Conservation (phyloP, 2,888 invertebrate species). For the Clistopyga incitator region DNA sequence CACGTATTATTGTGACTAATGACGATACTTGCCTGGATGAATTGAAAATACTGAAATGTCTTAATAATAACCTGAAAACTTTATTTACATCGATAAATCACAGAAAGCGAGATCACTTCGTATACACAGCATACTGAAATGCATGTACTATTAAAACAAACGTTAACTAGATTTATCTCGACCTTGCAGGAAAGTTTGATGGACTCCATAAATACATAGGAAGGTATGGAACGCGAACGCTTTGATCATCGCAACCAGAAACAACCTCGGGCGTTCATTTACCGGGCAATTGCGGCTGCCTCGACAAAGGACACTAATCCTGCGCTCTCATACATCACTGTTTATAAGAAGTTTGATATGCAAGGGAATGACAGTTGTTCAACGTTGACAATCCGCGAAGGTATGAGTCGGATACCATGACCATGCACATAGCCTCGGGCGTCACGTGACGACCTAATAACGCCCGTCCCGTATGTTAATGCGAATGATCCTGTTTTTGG, state of each 20-base stretch:
- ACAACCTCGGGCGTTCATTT: slow-evolving; percentile 36
- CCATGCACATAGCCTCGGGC: neutral
- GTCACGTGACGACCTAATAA: neutral
- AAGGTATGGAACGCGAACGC: slow-evolving; percentile 10
- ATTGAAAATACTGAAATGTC: too few species aligned
- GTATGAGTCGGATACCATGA: neutral
- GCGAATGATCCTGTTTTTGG: slow-evolving; percentile 17
- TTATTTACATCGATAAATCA: too few species aligned
- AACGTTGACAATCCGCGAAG: neutral
- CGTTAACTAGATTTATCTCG: neutral
- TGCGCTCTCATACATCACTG: neutral
- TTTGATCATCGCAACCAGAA: slow-evolving; percentile 38
- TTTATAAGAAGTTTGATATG: slow-evolving; percentile 50
- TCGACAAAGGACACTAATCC: slow-evolving; percentile 4
- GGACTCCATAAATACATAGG: slow-evolving; percentile 4
- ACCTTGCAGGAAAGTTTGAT: slow-evolving; percentile 4
- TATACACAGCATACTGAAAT: neutral
- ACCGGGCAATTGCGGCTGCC: slow-evolving; percentile 11
- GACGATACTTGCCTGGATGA: too few species aligned
- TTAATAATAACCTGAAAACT: too few species aligned
- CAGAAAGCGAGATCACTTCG: neutral
- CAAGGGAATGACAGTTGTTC: neutral
- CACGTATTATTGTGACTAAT: too few species aligned
- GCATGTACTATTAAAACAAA: neutral
- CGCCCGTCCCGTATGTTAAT: slow-evolving; percentile 12